These are phyloP conservation scores for Drosophila subsilvestris DNA, from an alignment of 2,888 invertebrate genomes.

Conservation along the genomic window DNA sequence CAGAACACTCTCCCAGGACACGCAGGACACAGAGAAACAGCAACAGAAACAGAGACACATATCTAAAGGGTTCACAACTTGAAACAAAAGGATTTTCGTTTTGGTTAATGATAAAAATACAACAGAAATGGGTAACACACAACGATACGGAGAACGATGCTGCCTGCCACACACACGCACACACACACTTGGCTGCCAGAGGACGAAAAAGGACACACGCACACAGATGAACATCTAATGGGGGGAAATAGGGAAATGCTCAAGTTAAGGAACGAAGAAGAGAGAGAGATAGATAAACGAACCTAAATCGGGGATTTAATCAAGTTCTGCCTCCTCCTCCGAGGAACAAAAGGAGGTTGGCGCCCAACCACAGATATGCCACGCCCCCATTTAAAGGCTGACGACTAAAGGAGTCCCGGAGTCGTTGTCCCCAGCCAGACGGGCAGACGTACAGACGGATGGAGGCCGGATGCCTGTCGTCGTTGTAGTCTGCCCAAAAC, in stretches of 20 bases:
- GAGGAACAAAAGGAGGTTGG: slow-evolving; percentile 31
- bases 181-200: slow-evolving; percentile 42
- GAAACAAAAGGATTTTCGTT: slow-evolving; percentile 75
- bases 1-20: slow-evolving; percentile 53
- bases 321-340: slow-evolving; percentile 4
- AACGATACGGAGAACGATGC: slow-evolving; percentile 51
- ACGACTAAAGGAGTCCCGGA: slow-evolving; percentile 42
- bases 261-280: background rate
- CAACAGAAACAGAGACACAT: slow-evolving; percentile 40
- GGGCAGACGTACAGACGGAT: background rate
- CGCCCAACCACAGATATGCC: slow-evolving; percentile 58
- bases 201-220: slow-evolving; percentile 64
- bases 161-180: slow-evolving; percentile 14
- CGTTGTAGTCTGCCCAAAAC: slow-evolving; percentile 8
- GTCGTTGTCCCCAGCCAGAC: slow-evolving; percentile 48
- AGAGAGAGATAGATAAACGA: background rate
- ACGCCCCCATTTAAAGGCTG: slow-evolving; percentile 68
- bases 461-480: slow-evolving; percentile 8
- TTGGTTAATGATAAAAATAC: slow-evolving; percentile 68
- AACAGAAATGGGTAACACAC: slow-evolving; percentile 64
- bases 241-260: background rate
- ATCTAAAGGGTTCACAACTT: slow-evolving; percentile 56
- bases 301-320: background rate
- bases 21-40: slow-evolving; percentile 40
- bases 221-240: slow-evolving; percentile 5